A percentile compares a stretch with the other conserved stretches of the same genome.
phyloP scores from a whole-genome alignment of 2,888 invertebrate species.

The Entomobrya proxima region DNA sequence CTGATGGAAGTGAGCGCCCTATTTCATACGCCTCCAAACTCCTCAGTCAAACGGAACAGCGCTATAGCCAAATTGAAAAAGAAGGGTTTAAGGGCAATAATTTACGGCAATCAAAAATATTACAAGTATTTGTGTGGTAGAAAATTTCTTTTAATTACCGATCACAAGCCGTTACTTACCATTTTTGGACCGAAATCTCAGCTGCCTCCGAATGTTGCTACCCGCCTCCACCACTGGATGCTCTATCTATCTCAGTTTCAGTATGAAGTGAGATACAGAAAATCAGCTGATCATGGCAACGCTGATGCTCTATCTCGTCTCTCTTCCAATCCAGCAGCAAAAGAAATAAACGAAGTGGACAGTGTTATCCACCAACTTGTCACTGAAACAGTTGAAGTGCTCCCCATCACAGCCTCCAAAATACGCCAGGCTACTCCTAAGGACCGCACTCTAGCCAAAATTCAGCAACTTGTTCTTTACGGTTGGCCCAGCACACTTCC shows the following conservation, averaged over 20 bases:
- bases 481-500: neutral
- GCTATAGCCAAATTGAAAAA: constrained; percentile 47
- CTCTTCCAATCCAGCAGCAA: constrained; percentile 14
- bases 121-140: constrained; percentile 9
- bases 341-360: neutral
- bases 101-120: constrained; percentile 33
- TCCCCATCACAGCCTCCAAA: neutral
- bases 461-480: neutral
- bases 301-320: too few species aligned
- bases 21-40: constrained; percentile 51
- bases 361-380: neutral
- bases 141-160: neutral
- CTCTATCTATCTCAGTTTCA: too few species aligned
- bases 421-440: neutral
- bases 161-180: neutral
- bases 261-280: too few species aligned
- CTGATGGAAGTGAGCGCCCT: constrained; percentile 67
- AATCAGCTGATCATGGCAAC: too few species aligned
- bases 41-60: constrained; percentile 1
- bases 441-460: neutral
- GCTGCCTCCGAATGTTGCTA: too few species aligned
- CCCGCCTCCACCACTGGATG: too few species aligned
- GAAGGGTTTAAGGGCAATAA: constrained; percentile 54
- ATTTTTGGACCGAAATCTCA: constrained; percentile 31
- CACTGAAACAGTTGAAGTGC: neutral